These are phyloP conservation scores for Bellardia bayeri DNA, from an alignment of 2,888 invertebrate species.

Conservation along the genomic window DNA sequence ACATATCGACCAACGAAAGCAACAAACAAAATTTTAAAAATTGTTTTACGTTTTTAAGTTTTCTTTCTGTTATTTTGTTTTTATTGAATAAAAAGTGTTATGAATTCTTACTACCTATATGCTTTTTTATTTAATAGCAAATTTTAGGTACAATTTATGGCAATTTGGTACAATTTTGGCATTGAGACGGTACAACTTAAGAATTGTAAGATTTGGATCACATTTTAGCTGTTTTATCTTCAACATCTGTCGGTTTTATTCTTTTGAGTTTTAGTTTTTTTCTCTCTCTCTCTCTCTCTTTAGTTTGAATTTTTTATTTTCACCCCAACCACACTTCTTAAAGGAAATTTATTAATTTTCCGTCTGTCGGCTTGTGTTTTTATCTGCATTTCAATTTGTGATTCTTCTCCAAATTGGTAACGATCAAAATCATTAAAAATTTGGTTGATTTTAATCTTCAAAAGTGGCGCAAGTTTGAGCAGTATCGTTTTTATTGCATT, in stretches of 20 bases:
- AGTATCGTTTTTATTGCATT: slow-evolving; percentile 62
- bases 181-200: too few relatives aligned
- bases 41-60: too few relatives aligned
- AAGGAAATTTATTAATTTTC: slow-evolving; percentile 62
- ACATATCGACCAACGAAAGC: too few relatives aligned
- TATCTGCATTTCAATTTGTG: slow-evolving; percentile 21
- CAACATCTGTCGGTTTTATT: slow-evolving; percentile 69
- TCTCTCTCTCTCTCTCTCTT: slow-evolving; percentile 19
- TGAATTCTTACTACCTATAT: too few relatives aligned
- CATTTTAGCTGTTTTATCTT: slow-evolving; percentile 60
- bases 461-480: slow-evolving; percentile 79
- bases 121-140: too few relatives aligned
- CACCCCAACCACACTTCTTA: slow-evolving; percentile 53
- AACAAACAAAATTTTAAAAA: too few relatives aligned
- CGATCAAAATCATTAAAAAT: slow-evolving; percentile 75
- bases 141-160: too few relatives aligned
- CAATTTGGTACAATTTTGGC: too few relatives aligned
- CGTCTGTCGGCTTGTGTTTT: slow-evolving; percentile 11
- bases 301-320: slow-evolving; percentile 57
- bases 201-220: too few relatives aligned
- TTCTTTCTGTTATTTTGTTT: too few relatives aligned
- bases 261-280: slow-evolving; percentile 52
- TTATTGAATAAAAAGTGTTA: too few relatives aligned
- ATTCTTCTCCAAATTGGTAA: slow-evolving; percentile 51
- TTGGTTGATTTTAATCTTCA: slow-evolving; percentile 81